A percentile compares a stretch with the other conserved stretches of the same genome.
phyloP scores from a whole-genome alignment of 2,113 vertebrate genomes.

The Cyphomyrus discorhynchus region DNA sequence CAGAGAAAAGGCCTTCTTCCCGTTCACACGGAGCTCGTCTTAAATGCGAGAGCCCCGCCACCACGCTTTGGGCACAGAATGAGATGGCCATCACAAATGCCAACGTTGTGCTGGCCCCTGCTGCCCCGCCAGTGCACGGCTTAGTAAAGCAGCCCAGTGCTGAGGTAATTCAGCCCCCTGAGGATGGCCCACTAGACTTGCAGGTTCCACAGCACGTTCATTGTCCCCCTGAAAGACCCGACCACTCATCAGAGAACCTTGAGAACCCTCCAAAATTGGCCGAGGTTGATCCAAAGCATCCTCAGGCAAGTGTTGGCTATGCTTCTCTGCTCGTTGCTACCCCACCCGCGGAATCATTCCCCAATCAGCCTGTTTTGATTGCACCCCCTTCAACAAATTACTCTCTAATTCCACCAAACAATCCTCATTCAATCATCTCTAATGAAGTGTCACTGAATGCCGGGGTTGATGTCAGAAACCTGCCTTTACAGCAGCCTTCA shows the following conservation, averaged over 20 bases:
- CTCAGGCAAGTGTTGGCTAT: conserved; percentile 78
- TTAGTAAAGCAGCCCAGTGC: conserved; percentile 62
- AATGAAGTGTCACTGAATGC: conserved; percentile 52
- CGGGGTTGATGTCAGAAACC: conserved; percentile 38
- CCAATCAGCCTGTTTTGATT: conserved; percentile 74
- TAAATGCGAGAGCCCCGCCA: conserved; percentile 89
- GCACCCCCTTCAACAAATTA: conserved; percentile 80
- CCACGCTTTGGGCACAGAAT: conserved; percentile 88
- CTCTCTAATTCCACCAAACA: conserved; percentile 64
- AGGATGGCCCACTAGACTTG: conserved; percentile 62
- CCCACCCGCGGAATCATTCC: conserved; percentile 69
- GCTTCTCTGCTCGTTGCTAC: conserved; percentile 77
- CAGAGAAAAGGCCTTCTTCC: conserved; percentile 53
- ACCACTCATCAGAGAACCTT: conserved; percentile 77
- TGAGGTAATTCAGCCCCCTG: conserved; percentile 81
- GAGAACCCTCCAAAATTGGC: conserved; percentile 89
- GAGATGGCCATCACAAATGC: conserved; percentile 76
- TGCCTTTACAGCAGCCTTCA: conserved; percentile 34
- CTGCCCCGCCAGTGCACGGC: conserved; percentile 75
- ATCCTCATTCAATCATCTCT: conserved; percentile 55
- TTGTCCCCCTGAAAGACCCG: conserved; percentile 26
- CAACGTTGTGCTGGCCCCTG: conserved; percentile 83
- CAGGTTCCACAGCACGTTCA: conserved; percentile 36
- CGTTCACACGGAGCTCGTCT: conserved; percentile 66
- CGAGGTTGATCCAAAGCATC: conserved; percentile 60